Percentiles rank a stretch among this genome's conserved stretches.
Evolutionary conservation across 1,140 invertebrate genomes (phyloP).

Genomic region (Scaptomyza pallida): DNA sequence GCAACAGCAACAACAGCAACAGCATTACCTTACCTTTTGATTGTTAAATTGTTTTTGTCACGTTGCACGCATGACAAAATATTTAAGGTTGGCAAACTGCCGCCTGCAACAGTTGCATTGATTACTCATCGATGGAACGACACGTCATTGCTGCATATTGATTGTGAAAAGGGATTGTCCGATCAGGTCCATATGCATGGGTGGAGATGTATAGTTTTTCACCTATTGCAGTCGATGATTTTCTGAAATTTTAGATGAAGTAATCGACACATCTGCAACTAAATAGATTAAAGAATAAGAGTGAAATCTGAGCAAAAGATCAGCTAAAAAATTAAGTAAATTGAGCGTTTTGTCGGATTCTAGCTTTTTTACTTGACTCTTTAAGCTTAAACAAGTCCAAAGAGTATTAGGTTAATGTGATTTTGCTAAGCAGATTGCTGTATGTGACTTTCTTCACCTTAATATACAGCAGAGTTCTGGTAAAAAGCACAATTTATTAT

Average conservation of each 20-base stretch:
- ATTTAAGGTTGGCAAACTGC: conserved; percentile 19
- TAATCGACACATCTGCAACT: no score
- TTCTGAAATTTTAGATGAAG: neutral
- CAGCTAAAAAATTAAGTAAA: no score
- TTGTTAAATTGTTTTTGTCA: conserved; percentile 21
- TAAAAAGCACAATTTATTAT: no score
- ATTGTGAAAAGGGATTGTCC: conserved; percentile 29
- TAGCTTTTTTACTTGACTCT: no score
- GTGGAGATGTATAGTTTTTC: conserved; percentile 3
- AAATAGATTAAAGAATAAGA: no score
- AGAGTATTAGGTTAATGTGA: no score
- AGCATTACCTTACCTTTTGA: neutral
- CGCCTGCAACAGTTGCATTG: conserved; percentile 22
- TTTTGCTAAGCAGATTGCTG: no score
- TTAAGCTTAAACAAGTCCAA: no score
- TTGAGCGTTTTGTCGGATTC: no score
- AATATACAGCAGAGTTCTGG: no score
- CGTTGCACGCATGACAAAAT: conserved; percentile 66
- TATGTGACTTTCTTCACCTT: no score
- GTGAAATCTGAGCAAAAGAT: no score
- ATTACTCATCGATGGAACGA: conserved; percentile 30
- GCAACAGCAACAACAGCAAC: conserved; percentile 25
- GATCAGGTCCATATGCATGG: conserved; percentile 31
- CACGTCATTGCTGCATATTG: conserved; percentile 21
- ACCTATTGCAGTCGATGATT: neutral